Base-by-base conservation (phyloP, 2,113 vertebrate species). In the Etheostoma cragini region DNA sequence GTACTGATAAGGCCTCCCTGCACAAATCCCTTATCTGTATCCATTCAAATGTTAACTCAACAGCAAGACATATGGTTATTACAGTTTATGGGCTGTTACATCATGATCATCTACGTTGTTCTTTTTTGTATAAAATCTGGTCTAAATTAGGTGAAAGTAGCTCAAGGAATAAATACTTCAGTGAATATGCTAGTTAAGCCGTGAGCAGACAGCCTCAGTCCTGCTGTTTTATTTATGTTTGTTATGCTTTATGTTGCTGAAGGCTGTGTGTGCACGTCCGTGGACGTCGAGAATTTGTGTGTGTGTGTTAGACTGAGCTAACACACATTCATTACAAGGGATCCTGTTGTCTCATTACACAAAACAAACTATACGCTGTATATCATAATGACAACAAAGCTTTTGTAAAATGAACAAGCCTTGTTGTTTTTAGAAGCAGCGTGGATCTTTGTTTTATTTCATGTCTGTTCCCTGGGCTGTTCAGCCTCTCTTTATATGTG, bases 201-300 rank as follows among this genome's bases (percentile, higher is more conserved):
- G 76, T 63, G 49, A 60, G 60, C 63, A 52, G 53, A 77, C 67
- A 15, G 80, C 50, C 46, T 53, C 73, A 21, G 74, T 63, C 49
- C 78, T 88, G 73, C 22, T 91, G 61, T 69, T 90, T 94, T 91
- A 89, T 91, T 89, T 63, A 93, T 92, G 65, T 83, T 78, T 80
- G 50, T 81, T 88, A 52, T 61, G 62, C 46, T 82, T 78, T 45
- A 66, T 19, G 69, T 78, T 82, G 60, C 21, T 78, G 11, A 63
- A 63, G 56, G 61, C 46, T 80, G 67, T 21, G 54, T 65, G 70
- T 38, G 30, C 30, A 87, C 62, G 42, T 54, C 77, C 3, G 21
- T 70, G 82, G 49, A 50, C 47, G 56, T 63, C 47, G 58, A 53
- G 63, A 11, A 11, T 42, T 8, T 11, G 10, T 11, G 38, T 42